Base-by-base conservation (phyloP, 1,140 invertebrate genomes). In the Listronotus bonariensis region DNA sequence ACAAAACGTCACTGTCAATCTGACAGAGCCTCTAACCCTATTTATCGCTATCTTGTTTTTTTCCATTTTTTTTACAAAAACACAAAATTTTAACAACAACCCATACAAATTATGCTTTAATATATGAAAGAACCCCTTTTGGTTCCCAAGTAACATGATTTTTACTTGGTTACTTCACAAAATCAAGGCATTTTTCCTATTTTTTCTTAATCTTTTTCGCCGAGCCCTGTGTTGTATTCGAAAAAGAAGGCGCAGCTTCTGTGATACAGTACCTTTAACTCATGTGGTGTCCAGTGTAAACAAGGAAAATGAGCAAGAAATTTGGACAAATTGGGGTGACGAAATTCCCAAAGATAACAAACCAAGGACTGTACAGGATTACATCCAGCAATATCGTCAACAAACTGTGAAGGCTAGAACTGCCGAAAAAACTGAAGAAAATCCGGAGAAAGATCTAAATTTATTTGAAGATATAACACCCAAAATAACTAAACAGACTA, bases 391-490 rank as follows among this genome's bases (percentile, higher is more conserved):
- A 46, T 85, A 84, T 58, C 69, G 83, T 60, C 80, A 84, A 61
- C 79, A 82, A 69, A 72, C 62, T 8, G 14, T 60, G 10, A 60
- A 60, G 17, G 42, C 41, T 41, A 56, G 68, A 7, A 52, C 42
- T 6, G 48, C 49, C 53, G 42, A 68, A 32, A 49, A 63, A 70
- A 6, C 57, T 65, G 6, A 78, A 77, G 67, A 48, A 74, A 56
- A 70, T 26, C 26, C 63, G 6, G 70, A 74, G 7, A 79, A 82
- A 41, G 77, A 81, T 18, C 72, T 76, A 4, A 79, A 84, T 68
- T 83, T 82, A 40, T 85, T 84, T 69, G 76, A 83, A 78, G 78
- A 84, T 65, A 85, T 85, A 83, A 77, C 81, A 26, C 83, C 83
- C 62, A 77, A 76, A 69, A 84, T 85, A 32, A 84, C 80, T 4